Conservation (phyloP, 2,797 vertebrate species). For the Falco peregrinus region DNA sequence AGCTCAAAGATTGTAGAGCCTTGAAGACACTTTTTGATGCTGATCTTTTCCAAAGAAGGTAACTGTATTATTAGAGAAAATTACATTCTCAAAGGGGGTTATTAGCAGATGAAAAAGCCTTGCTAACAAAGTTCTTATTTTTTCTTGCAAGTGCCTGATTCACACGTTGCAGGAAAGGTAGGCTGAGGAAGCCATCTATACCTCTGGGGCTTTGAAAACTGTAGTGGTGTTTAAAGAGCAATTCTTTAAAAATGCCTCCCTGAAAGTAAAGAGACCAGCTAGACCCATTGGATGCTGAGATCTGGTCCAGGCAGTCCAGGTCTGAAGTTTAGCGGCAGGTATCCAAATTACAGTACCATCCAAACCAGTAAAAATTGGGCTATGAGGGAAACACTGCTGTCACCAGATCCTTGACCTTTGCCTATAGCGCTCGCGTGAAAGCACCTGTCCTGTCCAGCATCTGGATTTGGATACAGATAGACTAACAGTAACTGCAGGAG, state of each 20-base stretch:
- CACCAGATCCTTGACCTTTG: neutral
- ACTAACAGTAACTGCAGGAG: neutral
- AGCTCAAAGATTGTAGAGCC: neutral
- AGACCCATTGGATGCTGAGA: rapidly evolving
- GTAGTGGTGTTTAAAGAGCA: neutral
- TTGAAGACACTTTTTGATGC: neutral
- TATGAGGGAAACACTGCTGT: neutral
- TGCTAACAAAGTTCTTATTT: neutral
- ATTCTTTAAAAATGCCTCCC: neutral
- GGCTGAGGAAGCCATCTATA: neutral
- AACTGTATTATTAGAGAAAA: neutral
- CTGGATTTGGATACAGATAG: neutral
- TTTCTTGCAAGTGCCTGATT: neutral
- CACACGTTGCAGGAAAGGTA: neutral
- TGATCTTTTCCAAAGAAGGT: neutral
- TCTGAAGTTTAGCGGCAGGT: neutral
- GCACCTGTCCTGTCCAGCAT: neutral
- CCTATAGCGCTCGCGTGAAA: neutral
- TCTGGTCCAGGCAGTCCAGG: neutral
- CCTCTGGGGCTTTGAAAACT: neutral
- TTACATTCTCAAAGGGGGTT: neutral
- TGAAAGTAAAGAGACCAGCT: neutral
- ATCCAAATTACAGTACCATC: neutral
- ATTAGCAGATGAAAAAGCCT: neutral
- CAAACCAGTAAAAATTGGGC: neutral